Evolutionary conservation across 2,113 vertebrate species (phyloP).

Genomic region (Vulpes lagopus): DNA sequence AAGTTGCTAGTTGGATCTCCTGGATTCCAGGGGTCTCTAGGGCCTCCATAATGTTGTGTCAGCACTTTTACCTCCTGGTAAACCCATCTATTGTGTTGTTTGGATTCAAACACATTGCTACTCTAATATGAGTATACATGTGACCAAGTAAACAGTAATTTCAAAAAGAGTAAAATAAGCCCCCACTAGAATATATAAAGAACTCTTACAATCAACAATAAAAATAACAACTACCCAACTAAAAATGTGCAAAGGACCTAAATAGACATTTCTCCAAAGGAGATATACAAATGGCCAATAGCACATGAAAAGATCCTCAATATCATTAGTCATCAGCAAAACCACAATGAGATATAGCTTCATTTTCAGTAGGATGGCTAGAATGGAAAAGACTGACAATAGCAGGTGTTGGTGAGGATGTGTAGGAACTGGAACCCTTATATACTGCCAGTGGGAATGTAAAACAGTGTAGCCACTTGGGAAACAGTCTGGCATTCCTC

Average conservation of each 20-base stretch:
- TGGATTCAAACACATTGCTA: background rate
- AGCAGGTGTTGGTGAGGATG: background rate
- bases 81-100: background rate
- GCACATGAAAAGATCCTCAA: background rate
- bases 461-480: background rate
- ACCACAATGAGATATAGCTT: background rate
- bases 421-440: background rate
- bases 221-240: background rate
- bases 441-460: background rate
- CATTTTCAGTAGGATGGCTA: background rate
- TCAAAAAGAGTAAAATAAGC: background rate
- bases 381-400: background rate
- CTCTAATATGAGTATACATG: background rate
- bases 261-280: conserved; percentile 5
- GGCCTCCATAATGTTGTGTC: background rate
- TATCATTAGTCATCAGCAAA: background rate
- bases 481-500: background rate
- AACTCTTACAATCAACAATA: background rate
- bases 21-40: background rate
- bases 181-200: background rate
- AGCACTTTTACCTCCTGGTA: background rate
- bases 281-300: background rate
- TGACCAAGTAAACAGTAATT: background rate
- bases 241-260: background rate
- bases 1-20: background rate